Conservation (phyloP, 2,797 vertebrate genomes). For the Amphiprion clarkii region DNA sequence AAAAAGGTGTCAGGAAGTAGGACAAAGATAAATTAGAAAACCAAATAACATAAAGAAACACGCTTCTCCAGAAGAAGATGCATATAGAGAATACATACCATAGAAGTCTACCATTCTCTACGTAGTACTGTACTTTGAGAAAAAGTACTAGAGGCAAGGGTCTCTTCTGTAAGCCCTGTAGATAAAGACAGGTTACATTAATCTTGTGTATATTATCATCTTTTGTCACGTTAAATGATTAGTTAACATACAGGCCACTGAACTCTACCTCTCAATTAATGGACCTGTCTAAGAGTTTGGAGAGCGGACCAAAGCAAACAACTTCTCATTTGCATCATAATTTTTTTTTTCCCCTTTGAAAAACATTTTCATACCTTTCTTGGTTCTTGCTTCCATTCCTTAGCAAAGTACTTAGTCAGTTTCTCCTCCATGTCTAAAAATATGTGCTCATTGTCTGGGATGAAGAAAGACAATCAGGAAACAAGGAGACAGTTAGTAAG, state of each 20-base stretch:
- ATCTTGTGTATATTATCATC: neutral
- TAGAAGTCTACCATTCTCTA: constrained; percentile 91
- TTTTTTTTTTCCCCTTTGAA: neutral
- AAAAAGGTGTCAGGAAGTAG: constrained; percentile 20
- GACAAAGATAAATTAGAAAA: constrained; percentile 9
- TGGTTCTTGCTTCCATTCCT: constrained; percentile 90
- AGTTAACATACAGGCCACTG: constrained; percentile 43
- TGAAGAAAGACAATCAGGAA: constrained; percentile 60
- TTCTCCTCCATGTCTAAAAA: constrained; percentile 94
- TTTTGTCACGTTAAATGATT: constrained; percentile 48
- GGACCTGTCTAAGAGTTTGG: neutral
- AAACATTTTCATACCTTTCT: constrained; percentile 79
- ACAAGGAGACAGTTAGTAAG: constrained; percentile 63
- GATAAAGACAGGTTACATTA: constrained; percentile 20
- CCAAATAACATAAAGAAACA: neutral
- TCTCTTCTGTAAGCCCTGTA: constrained; percentile 85
- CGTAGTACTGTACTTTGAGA: constrained; percentile 92
- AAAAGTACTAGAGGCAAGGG: constrained; percentile 87
- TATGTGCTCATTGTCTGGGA: constrained; percentile 91
- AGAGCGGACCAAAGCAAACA: constrained; percentile 2
- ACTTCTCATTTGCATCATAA: neutral
- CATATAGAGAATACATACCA: constrained; percentile 79
- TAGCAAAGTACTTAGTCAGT: constrained; percentile 91
- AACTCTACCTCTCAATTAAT: constrained; percentile 28
- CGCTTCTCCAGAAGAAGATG: neutral